Percentiles rank a stretch among this genome's conserved stretches.
Conservation (phyloP, 2,113 vertebrate genomes). For the Columba livia region DNA sequence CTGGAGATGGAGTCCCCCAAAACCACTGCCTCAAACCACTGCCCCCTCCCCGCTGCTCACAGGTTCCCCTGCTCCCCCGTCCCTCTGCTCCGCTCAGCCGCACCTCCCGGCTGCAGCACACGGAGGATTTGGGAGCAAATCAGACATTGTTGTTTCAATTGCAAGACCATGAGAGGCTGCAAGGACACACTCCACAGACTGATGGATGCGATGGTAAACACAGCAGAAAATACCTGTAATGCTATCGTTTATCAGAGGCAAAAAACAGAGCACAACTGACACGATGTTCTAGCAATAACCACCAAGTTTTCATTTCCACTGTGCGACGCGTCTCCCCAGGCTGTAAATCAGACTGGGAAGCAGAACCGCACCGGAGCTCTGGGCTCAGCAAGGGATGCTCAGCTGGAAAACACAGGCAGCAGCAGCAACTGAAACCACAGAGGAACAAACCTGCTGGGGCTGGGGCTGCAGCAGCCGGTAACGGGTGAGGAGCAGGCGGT, state of each 20-base stretch:
- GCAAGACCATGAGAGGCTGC: background rate
- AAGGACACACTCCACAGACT: background rate
- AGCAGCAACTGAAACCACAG: background rate
- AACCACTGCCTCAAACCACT: too few relatives aligned
- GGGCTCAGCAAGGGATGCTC: background rate
- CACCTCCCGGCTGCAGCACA: too few relatives aligned
- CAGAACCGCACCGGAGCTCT: background rate
- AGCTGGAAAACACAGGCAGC: fast-evolving
- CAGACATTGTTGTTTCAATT: too few relatives aligned
- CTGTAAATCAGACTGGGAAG: background rate
- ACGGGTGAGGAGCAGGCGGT: too few relatives aligned
- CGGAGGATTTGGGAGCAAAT: too few relatives aligned
- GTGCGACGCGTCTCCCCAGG: background rate
- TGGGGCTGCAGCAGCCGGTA: background rate
- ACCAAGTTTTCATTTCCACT: background rate
- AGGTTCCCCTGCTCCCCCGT: too few relatives aligned
- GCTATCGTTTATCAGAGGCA: background rate
- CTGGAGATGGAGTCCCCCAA: background rate
- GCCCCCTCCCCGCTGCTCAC: too few relatives aligned
- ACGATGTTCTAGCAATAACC: background rate
- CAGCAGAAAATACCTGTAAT: background rate
- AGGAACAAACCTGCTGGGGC: too few relatives aligned
- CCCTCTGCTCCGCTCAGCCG: too few relatives aligned
- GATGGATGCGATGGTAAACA: background rate
- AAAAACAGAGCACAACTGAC: background rate